Conservation (phyloP, 2,113 vertebrate species). For the Rhipidura dahli region DNA sequence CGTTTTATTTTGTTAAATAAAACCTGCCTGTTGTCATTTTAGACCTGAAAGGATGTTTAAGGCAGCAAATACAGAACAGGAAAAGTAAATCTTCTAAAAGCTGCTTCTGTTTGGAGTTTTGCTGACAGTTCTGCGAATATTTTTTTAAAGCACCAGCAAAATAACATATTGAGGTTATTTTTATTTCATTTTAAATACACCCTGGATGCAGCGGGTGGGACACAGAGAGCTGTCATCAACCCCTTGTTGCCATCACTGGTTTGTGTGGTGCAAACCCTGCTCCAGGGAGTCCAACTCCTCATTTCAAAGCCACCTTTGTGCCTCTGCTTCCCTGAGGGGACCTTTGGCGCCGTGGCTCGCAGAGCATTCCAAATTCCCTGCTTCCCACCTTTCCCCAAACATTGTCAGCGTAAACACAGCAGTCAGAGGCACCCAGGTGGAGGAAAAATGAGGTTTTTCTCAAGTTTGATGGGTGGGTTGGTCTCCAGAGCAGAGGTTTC, state of each 20-base stretch:
- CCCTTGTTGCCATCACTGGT: rapidly evolving
- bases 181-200: not conserved
- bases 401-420: not conserved
- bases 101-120: not conserved
- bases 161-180: not conserved
- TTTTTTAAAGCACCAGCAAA: not conserved
- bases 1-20: not conserved
- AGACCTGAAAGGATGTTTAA: not conserved
- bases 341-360: not conserved
- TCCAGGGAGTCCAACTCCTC: not conserved
- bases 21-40: not conserved
- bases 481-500: not conserved
- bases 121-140: not conserved
- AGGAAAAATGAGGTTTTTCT: not conserved
- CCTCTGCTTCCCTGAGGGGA: not conserved
- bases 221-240: not conserved
- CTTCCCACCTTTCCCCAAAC: not conserved
- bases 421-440: not conserved
- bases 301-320: not conserved
- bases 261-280: not conserved
- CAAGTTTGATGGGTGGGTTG: not conserved
- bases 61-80: not conserved
- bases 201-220: not conserved
- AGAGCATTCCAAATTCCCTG: rapidly evolving
- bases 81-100: not conserved